Evolutionary conservation across 2,113 vertebrate species (phyloP).

Genomic region (Vimba vimba): DNA sequence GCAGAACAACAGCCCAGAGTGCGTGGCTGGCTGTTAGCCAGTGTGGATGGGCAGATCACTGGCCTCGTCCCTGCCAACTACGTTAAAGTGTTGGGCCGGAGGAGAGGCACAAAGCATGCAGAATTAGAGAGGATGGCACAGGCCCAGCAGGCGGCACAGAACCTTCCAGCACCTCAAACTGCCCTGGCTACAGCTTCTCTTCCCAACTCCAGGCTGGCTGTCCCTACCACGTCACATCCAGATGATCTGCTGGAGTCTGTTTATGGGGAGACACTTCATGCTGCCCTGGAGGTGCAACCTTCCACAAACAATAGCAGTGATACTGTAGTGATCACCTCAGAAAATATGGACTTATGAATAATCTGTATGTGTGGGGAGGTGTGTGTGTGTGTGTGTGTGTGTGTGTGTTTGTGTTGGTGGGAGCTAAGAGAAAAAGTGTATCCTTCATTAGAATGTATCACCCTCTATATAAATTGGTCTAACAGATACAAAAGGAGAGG

Average conservation of each 20-base stretch:
- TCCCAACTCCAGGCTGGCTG: not conserved
- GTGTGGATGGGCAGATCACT: slow-evolving; percentile 85
- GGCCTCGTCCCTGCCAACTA: slow-evolving; percentile 96
- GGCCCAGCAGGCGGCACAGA: slow-evolving; percentile 62
- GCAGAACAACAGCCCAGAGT: slow-evolving; percentile 92
- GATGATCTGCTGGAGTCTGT: slow-evolving; percentile 86
- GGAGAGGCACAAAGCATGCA: slow-evolving; percentile 83
- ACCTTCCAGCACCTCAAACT: slow-evolving; percentile 40
- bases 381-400: slow-evolving; percentile 23
- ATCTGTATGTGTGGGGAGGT: not conserved
- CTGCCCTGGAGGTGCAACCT: slow-evolving; percentile 18
- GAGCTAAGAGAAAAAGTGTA: not conserved
- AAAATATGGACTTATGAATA: slow-evolving; percentile 83
- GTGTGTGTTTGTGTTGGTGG: not conserved
- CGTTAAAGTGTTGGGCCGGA: slow-evolving; percentile 91
- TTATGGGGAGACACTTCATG: slow-evolving; percentile 75
- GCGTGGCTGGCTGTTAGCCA: slow-evolving; percentile 95
- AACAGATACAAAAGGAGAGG: not conserved
- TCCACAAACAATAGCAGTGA: slow-evolving; percentile 53
- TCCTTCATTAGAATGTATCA: not conserved
- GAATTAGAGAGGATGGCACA: slow-evolving; percentile 77
- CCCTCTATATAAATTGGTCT: not conserved
- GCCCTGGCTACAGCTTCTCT: slow-evolving; percentile 9
- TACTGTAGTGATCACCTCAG: slow-evolving; percentile 67
- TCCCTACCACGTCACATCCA: slow-evolving; percentile 69